phyloP scores from a whole-genome alignment of 1,140 invertebrate genomes.

The Drosophila persimilis region DNA sequence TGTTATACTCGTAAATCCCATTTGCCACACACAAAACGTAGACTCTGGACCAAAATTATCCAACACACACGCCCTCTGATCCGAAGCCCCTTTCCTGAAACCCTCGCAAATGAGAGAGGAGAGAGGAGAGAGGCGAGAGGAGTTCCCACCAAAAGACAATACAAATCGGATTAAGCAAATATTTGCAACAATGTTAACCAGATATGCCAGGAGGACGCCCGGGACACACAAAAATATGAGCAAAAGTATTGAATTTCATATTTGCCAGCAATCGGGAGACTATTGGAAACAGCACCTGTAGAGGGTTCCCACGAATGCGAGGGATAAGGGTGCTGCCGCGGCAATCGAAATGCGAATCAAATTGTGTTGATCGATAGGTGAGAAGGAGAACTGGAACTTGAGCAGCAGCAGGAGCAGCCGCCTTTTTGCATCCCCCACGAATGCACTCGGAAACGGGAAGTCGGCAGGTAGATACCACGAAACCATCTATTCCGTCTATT shows the following conservation, averaged over 20 bases:
- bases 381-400: constrained; percentile 18
- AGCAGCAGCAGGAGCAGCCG: neutral
- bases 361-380: constrained; percentile 70
- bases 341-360: constrained; percentile 68
- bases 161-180: constrained; percentile 59
- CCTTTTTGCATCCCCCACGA: too few relatives aligned
- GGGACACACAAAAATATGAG: constrained; percentile 4
- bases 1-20: constrained; percentile 29
- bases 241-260: constrained; percentile 57
- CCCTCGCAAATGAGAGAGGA: neutral
- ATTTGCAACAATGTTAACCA: constrained; percentile 64
- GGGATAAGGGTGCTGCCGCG: constrained; percentile 19
- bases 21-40: constrained; percentile 16
- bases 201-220: neutral
- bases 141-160: constrained; percentile 3
- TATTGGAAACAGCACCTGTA: constrained; percentile 70
- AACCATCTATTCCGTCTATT: too few relatives aligned
- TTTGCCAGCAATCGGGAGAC: constrained; percentile 5
- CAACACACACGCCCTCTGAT: constrained; percentile 11
- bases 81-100: neutral
- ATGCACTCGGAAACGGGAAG: too few relatives aligned
- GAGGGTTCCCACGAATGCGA: constrained; percentile 55
- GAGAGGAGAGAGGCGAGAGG: neutral
- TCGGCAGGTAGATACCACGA: too few relatives aligned
- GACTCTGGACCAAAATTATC: constrained; percentile 24